Evolutionary conservation across 2,888 invertebrate genomes (phyloP).

Genomic region (Lasius fuliginosus): DNA sequence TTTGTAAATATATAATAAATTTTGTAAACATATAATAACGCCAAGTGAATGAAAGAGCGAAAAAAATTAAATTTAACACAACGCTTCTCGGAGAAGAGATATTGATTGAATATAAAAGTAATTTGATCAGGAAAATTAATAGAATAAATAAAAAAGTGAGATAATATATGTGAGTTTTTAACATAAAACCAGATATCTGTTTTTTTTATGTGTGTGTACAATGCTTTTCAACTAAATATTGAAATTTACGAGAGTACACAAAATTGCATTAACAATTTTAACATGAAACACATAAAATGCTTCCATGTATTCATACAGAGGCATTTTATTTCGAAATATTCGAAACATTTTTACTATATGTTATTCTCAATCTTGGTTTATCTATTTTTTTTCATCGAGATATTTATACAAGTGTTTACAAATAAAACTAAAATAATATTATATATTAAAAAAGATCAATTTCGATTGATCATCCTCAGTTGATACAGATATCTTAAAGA

Average conservation of each 20-base stretch:
- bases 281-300: background rate
- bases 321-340: conserved; percentile 12
- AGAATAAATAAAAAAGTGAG: background rate
- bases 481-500: background rate
- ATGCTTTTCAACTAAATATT: conserved; percentile 11
- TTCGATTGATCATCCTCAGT: background rate
- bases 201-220: background rate
- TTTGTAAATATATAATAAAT: background rate
- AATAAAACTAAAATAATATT: background rate
- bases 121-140: background rate
- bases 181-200: conserved; percentile 3
- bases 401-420: background rate
- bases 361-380: conserved; percentile 16
- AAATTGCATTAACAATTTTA: conserved; percentile 20
- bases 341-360: background rate
- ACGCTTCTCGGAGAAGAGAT: background rate
- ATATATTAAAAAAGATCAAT: background rate
- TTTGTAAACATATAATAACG: background rate
- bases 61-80: background rate
- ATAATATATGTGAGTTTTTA: background rate
- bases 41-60: background rate
- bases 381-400: conserved; percentile 4
- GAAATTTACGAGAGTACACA: conserved; percentile 8
- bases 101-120: background rate
- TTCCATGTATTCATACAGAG: background rate